Base-by-base conservation (phyloP, 2,113 vertebrate genomes). In the Anguilla japonica region DNA sequence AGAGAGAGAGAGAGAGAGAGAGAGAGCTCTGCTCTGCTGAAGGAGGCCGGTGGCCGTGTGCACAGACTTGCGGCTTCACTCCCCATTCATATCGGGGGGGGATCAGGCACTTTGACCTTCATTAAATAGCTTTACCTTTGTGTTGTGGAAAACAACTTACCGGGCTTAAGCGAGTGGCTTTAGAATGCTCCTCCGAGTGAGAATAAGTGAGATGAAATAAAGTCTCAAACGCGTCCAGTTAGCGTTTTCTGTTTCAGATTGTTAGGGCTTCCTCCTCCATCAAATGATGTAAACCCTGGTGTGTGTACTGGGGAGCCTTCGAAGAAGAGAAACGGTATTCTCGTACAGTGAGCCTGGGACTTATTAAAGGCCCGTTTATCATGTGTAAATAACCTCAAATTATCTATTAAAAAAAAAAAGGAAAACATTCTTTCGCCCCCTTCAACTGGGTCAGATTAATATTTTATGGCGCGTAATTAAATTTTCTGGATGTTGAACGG, bases 371-470 rank as follows among this genome's bases (percentile, higher is more conserved):
- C 90, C 90, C 90, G 92, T 92, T 94, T 91, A 93, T 94, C 93
- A 91, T 92, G 92, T 91, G 92, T 94, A 95, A 95, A 95, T 94
- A 93, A 94, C 94, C 91, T 93, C 93, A 95, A 95, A 95, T 95
- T 94, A 95, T 93, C 93, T 92, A 95, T 95, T 83, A 83, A 57
- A 93, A 95, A 96, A 94, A 34, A 89, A 88, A 84, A 91, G 91
- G 89, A 91, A 92, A 89, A 92, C 91, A 91, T 46, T 93, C 92
- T 91, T 93, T 91, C 91, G 90, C 93, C 93, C 91, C 92, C 93
- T 92, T 95, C 94, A 95, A 95, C 93, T 95, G 95, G 91, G 91
- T 92, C 91, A 88, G 93, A 95, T 95, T 94, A 94, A 94, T 93
- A 92, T 94, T 95, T 95, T 94, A 95, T 93, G 90, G 92, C 92